Evolutionary conservation across 2,888 invertebrate genomes (phyloP), one percentile per base, ranked within the genome.

Genomic region (Limnephilus rhombicus): DNA sequence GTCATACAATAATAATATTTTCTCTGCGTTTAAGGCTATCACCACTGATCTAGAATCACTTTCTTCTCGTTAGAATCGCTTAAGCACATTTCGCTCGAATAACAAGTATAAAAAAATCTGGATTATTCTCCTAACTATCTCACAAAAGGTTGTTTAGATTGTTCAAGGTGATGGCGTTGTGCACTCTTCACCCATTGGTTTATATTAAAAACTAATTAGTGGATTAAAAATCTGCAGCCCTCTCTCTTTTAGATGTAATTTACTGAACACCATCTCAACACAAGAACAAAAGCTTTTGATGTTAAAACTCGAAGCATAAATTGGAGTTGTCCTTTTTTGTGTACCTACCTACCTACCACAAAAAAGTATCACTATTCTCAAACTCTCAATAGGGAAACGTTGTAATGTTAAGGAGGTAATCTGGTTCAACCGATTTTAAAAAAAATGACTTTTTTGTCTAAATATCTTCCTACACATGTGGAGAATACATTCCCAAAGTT

Each of bases 31-130:
- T 86, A 86, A 29, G 24, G 86, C n/a, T 80, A 89, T 80, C 68
- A 68, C 90, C 68, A 37, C 82, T 82, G 85, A 85, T 90, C 85
- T 34, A 83, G 82, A 90, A 85, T 90, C 90, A 90, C 90, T 90
- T 90, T 90, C 90, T 85, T 49, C 24, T 83, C 82, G 68, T 68
- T 68, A n/a, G 68, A 68, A n/a, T 68, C 68, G 68, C 68, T 68
- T 68, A 68, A 68, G 68, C 68, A 68, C 68, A 68, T 68, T 68
- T 68, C 68, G 9, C 68, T 68, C 68, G 68, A 68, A 68, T 9
- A 68, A 68, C 24, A 68, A 68, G 68, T n/a, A 68, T 24, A 4
- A 68, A 24, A 68, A 68, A 68, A n/a, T n/a, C n/a, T n/a, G 24
- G 68, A n/a, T n/a, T 68, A 68, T n/a, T 7, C 68, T 68, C 68